Conservation (phyloP, 2,797 vertebrate genomes). For the Lepus oiostolus region DNA sequence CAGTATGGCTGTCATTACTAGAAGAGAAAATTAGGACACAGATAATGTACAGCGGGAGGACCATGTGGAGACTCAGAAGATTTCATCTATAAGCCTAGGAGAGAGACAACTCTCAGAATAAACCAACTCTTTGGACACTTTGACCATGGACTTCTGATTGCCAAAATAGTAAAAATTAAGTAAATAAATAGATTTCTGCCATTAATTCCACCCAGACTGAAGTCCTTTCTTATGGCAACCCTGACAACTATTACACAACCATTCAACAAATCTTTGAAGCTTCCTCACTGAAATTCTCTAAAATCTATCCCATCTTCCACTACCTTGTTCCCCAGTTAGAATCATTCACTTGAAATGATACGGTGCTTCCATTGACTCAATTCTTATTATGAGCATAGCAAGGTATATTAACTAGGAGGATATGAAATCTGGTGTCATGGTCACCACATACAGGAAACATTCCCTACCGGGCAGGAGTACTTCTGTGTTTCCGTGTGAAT, state of each 20-base stretch:
- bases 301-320: background rate
- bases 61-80: background rate
- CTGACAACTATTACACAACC: background rate
- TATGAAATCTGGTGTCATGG: background rate
- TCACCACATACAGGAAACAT: rapidly evolving
- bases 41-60: background rate
- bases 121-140: rapidly evolving
- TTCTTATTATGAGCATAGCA: background rate
- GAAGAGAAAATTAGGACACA: background rate
- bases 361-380: background rate
- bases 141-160: background rate
- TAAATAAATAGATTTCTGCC: background rate
- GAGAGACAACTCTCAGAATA: background rate
- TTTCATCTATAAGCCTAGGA: background rate
- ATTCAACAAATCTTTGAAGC: background rate
- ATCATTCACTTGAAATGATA: background rate
- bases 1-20: background rate
- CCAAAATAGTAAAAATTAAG: background rate
- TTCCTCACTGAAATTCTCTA: background rate
- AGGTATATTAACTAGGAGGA: background rate
- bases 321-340: background rate
- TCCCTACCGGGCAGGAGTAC: background rate
- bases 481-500: background rate
- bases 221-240: background rate
- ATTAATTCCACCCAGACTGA: background rate